Evolutionary conservation across 2,113 vertebrate genomes (phyloP).

Genomic region (Anarrhichthys ocellatus): DNA sequence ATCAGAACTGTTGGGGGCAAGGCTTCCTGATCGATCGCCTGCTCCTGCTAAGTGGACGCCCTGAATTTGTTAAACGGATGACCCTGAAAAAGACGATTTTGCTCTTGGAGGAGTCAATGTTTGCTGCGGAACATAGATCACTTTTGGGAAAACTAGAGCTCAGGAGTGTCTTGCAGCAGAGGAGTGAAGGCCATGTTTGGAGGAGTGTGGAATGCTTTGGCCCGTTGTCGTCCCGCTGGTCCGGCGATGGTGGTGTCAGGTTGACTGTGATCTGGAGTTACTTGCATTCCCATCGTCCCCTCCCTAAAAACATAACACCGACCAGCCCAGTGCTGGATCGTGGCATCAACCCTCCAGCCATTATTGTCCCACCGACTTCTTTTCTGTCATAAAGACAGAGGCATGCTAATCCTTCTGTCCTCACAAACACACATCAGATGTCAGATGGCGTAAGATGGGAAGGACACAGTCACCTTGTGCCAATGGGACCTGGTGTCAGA

Average conservation of each 20-base stretch:
- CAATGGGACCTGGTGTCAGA: slow-evolving; percentile 32
- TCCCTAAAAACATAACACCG: slow-evolving; percentile 69
- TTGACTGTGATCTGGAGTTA: slow-evolving; percentile 68
- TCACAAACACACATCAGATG: slow-evolving; percentile 42
- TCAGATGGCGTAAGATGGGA: slow-evolving; percentile 37
- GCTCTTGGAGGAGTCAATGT: slow-evolving; percentile 4
- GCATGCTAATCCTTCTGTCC: slow-evolving; percentile 59
- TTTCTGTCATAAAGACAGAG: slow-evolving; percentile 35
- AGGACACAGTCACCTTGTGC: slow-evolving; percentile 74
- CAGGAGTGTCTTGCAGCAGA: slow-evolving; percentile 36
- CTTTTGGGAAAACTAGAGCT: slow-evolving; percentile 59
- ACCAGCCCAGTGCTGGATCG: slow-evolving; percentile 30
- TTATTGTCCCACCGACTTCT: slow-evolving; percentile 45
- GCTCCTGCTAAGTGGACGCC: slow-evolving; percentile 46
- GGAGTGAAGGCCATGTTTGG: slow-evolving; percentile 71
- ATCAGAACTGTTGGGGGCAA: slow-evolving; percentile 65
- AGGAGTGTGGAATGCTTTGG: slow-evolving; percentile 70
- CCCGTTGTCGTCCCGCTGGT: slow-evolving; percentile 66
- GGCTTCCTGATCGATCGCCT: slow-evolving; percentile 66
- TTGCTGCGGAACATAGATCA: slow-evolving; percentile 49
- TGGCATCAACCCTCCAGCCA: slow-evolving; percentile 42
- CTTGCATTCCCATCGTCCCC: slow-evolving; percentile 70
- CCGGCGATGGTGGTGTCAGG: slow-evolving; percentile 71
- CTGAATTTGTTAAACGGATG: slow-evolving; percentile 60
- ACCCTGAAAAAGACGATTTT: slow-evolving; percentile 39